These are phyloP conservation scores for Platycheirus albimanus DNA, from an alignment of 2,888 invertebrate species.

Conservation along the genomic window DNA sequence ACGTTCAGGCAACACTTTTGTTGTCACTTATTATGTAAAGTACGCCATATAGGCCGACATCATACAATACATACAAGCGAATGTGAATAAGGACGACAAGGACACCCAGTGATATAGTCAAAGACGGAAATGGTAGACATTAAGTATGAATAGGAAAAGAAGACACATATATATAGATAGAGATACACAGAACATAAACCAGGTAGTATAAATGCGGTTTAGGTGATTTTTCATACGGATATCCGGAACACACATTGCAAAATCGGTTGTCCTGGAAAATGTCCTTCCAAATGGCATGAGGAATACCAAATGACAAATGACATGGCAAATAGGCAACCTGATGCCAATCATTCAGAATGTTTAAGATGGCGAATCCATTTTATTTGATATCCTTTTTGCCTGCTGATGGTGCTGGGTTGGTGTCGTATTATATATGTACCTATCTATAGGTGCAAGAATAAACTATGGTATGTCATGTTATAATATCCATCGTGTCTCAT, in stretches of 20 bases:
- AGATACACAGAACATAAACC: background rate
- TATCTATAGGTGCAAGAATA: conserved; percentile 6
- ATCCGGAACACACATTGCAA: conserved; percentile 59
- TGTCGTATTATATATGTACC: background rate
- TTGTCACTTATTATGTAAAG: conserved; percentile 61
- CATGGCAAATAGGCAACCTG: conserved; percentile 61
- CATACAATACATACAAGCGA: too few species aligned
- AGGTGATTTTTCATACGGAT: conserved; percentile 58
- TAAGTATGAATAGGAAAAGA: conserved; percentile 32
- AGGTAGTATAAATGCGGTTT: conserved; percentile 42
- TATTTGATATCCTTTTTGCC: conserved; percentile 33
- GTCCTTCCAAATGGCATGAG: conserved; percentile 22
- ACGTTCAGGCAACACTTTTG: conserved; percentile 60
- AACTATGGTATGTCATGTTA: conserved; percentile 48
- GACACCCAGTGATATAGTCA: conserved; percentile 40
- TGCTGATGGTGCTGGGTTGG: background rate
- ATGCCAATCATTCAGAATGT: conserved; percentile 63
- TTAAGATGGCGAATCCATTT: conserved; percentile 42
- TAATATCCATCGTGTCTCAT: conserved; percentile 42
- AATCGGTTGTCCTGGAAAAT: conserved; percentile 46
- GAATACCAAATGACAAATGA: conserved; percentile 65
- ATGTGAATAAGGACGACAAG: background rate
- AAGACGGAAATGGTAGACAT: conserved; percentile 47
- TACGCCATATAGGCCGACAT: conserved; percentile 27
- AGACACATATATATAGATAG: background rate